These are phyloP conservation scores for Galleria mellonella DNA, from an alignment of 1,140 invertebrate genomes.

Conservation along the genomic window DNA sequence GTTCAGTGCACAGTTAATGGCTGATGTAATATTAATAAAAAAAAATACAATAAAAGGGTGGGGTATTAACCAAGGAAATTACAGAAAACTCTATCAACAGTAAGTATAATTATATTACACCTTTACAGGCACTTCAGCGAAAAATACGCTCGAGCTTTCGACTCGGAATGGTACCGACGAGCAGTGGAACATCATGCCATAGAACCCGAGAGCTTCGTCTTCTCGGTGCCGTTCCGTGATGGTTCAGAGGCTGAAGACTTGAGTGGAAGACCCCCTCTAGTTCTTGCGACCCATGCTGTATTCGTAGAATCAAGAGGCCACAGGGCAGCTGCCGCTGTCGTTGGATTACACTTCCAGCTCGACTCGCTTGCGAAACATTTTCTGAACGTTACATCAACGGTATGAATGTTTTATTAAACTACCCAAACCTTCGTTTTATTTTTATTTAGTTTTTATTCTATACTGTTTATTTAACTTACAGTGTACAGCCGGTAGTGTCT, in stretches of 20 bases:
- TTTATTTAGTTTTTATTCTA: too few relatives aligned
- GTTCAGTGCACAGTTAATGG: too few relatives aligned
- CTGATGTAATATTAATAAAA: too few relatives aligned
- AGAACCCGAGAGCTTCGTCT: conserved; percentile 93
- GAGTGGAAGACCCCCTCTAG: conserved; percentile 78
- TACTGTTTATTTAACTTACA: conserved; percentile 48
- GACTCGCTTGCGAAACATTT: conserved; percentile 87
- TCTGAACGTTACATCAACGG: conserved; percentile 88
- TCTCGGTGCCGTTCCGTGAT: conserved; percentile 90
- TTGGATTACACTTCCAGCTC: conserved; percentile 90
- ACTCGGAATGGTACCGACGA: conserved; percentile 93
- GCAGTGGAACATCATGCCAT: conserved; percentile 92
- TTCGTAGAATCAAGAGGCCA: conserved; percentile 90
- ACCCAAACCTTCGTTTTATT: too few relatives aligned
- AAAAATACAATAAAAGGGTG: too few relatives aligned
- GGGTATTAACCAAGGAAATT: not conserved
- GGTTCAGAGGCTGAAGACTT: conserved; percentile 61
- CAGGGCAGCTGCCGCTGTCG: conserved; percentile 91
- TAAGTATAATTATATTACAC: not conserved
- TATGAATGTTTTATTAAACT: conserved; percentile 63
- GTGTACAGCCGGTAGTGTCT: conserved; percentile 82
- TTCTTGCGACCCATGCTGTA: conserved; percentile 92
- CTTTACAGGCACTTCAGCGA: conserved; percentile 86
- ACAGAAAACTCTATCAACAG: not conserved
- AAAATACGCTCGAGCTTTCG: conserved; percentile 86